Evolutionary conservation across 2,113 vertebrate genomes (phyloP).

Genomic region (Sapayoa aenigma): DNA sequence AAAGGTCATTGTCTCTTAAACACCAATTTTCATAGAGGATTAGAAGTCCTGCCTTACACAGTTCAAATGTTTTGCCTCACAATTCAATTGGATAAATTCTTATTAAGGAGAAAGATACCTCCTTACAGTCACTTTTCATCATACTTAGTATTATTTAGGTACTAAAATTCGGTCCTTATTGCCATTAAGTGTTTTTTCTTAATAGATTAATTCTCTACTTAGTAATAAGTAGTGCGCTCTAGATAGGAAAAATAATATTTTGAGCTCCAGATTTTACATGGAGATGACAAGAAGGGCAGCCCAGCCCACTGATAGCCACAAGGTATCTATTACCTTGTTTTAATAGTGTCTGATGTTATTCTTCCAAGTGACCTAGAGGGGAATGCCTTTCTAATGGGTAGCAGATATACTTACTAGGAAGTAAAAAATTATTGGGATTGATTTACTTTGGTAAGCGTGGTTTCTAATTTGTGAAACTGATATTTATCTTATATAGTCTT

Average conservation of each 20-base stretch:
- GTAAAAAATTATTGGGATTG: not conserved
- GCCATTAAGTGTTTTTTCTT: not conserved
- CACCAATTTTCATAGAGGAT: not conserved
- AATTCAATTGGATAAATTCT: not conserved
- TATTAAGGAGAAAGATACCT: not conserved
- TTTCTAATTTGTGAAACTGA: not conserved
- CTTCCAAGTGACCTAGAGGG: not conserved
- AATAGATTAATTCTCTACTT: not conserved
- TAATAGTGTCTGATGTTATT: not conserved
- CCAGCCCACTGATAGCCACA: not conserved
- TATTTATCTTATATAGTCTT: not conserved
- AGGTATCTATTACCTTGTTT: not conserved
- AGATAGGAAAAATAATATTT: not conserved
- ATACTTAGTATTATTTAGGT: not conserved
- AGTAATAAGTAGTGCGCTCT: not conserved
- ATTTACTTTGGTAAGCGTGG: not conserved
- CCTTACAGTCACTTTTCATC: not conserved
- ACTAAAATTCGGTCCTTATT: not conserved
- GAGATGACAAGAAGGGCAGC: not conserved
- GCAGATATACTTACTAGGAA: not conserved
- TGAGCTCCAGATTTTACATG: not conserved
- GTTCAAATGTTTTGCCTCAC: not conserved
- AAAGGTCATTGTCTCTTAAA: not conserved
- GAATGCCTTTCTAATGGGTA: not conserved
- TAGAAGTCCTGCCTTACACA: not conserved